A percentile compares a stretch with the other conserved stretches of the same genome.
These are phyloP conservation scores for Polyommatus icarus DNA, from an alignment of 2,888 invertebrate species.

Conservation along the genomic window DNA sequence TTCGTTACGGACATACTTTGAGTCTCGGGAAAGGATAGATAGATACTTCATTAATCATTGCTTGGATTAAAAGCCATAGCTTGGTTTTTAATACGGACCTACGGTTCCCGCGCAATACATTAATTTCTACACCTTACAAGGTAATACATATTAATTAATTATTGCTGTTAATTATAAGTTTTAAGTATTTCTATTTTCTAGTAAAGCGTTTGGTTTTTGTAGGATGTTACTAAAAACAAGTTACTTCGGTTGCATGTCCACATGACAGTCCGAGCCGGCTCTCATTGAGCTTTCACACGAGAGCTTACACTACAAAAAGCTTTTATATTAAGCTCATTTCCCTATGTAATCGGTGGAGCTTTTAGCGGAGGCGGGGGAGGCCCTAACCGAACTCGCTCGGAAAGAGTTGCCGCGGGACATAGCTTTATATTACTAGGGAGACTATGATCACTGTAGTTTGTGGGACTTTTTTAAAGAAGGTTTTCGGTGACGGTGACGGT, in stretches of 20 bases:
- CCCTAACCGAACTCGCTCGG: constrained; percentile 2
- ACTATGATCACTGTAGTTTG: not conserved
- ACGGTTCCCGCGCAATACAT: too few relatives aligned
- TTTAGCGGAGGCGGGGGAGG: not conserved
- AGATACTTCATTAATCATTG: too few relatives aligned
- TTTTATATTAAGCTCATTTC: constrained; percentile 27
- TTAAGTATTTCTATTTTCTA: too few relatives aligned
- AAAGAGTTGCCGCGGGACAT: constrained; percentile 28
- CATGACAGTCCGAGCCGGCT: not conserved
- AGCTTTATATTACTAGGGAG: constrained; percentile 22
- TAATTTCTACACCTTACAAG: too few relatives aligned
- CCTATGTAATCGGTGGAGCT: constrained; percentile 22
- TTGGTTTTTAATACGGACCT: too few relatives aligned
- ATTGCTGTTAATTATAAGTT: too few relatives aligned
- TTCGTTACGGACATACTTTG: too few relatives aligned
- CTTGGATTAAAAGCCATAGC: too few relatives aligned
- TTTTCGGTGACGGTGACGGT: too few relatives aligned
- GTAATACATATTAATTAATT: too few relatives aligned
- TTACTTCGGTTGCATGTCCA: not conserved
- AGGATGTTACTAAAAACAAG: not conserved
- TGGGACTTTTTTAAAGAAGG: not conserved
- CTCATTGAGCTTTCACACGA: constrained; percentile 13
- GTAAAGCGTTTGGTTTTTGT: not conserved
- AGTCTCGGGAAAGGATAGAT: too few relatives aligned
- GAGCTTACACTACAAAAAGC: constrained; percentile 8